Conservation (phyloP, 30 jellyfish, hydroid and myxozoan genomes). For the Mastigias papua region DNA sequence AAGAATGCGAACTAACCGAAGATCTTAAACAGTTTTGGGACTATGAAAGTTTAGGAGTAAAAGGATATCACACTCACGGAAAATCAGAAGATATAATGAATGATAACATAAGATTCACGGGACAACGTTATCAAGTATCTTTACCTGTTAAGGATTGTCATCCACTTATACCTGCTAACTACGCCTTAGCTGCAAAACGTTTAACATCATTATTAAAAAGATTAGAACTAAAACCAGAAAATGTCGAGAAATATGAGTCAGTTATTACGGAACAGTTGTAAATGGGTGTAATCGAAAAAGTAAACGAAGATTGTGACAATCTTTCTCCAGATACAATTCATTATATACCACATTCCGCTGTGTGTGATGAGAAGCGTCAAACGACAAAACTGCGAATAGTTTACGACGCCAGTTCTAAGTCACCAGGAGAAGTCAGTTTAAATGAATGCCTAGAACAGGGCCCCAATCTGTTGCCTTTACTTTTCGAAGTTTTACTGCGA, state of each 20-base stretch:
- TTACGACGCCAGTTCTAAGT: neutral
- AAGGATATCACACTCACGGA: neutral
- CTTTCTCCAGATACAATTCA: neutral
- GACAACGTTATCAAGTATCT: constrained; percentile 1
- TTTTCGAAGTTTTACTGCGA: constrained; percentile 14
- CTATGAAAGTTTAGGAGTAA: constrained; percentile 28
- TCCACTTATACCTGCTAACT: constrained; percentile 1
- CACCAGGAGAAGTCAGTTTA: neutral
- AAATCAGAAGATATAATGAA: constrained; percentile 1
- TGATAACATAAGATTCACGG: constrained; percentile 15
- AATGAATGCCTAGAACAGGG: constrained; percentile 6
- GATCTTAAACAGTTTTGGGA: constrained; percentile 15
- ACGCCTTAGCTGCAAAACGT: constrained; percentile 6
- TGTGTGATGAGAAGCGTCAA: neutral
- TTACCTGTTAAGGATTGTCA: constrained; percentile 36
- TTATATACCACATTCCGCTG: neutral
- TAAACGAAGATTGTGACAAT: neutral
- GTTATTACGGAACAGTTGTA: neutral
- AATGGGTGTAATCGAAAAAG: constrained; percentile 15
- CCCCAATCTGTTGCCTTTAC: neutral
- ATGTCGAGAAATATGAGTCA: neutral
- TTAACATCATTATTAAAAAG: neutral
- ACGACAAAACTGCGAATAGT: constrained; percentile 17
- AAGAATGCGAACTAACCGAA: neutral
- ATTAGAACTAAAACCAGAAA: neutral